Evolutionary conservation across 2,113 vertebrate species (phyloP).

Genomic region (Chrysochloris asiatica): DNA sequence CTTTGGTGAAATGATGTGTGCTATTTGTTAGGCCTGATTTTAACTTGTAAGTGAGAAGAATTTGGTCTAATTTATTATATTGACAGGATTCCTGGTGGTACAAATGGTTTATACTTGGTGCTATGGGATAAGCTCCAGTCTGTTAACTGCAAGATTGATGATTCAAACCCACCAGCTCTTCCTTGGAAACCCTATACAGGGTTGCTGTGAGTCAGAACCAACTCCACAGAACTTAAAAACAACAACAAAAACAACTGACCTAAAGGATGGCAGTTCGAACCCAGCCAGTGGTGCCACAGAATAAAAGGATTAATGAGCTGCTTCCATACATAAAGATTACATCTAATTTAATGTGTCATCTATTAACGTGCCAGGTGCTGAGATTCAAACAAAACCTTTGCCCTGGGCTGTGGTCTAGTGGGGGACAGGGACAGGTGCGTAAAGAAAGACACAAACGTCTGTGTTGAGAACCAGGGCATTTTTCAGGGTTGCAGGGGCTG

Average conservation of each 20-base stretch:
- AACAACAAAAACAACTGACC: too few relatives aligned
- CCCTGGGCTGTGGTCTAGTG: neutral
- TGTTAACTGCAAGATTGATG: too few relatives aligned
- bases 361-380: neutral
- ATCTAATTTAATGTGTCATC: neutral
- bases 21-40: neutral
- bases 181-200: too few relatives aligned
- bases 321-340: neutral
- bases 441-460: neutral
- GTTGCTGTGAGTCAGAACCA: too few relatives aligned
- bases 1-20: neutral
- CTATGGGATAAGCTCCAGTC: too few relatives aligned
- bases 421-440: neutral
- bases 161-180: too few relatives aligned
- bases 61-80: constrained; percentile 11
- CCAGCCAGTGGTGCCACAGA: neutral
- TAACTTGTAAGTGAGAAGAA: too few relatives aligned
- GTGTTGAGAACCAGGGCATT: neutral
- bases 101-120: neutral
- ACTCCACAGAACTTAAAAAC: too few relatives aligned
- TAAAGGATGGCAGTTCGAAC: neutral
- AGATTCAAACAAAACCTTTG: neutral
- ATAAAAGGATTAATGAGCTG: neutral
- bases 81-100: neutral
- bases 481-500: too few relatives aligned